A percentile compares a stretch with the other conserved stretches of the same genome.
Evolutionary conservation across 2,113 vertebrate species (phyloP).

Genomic region (Tetrax tetrax): DNA sequence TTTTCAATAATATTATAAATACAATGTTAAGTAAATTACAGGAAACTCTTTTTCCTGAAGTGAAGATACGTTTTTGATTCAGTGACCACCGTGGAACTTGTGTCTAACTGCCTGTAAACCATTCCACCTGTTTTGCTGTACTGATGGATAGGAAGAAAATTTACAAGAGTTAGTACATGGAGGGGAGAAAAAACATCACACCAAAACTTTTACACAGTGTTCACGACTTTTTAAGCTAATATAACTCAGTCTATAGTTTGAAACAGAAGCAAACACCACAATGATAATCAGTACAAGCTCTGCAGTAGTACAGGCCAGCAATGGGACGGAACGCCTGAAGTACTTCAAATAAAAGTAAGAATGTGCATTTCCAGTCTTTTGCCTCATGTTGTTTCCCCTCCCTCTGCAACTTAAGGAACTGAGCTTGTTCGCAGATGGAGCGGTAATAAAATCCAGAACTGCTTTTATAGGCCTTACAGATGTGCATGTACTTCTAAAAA

Average conservation of each 20-base stretch:
- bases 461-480: neutral
- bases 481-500: rapidly evolving
- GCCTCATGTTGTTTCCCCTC: neutral
- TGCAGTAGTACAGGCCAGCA: neutral
- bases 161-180: neutral
- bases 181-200: rapidly evolving
- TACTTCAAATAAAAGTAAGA: neutral
- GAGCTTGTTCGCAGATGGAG: neutral
- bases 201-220: neutral
- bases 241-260: neutral
- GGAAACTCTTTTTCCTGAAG: neutral
- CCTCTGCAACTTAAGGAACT: neutral
- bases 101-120: neutral
- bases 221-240: neutral
- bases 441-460: neutral
- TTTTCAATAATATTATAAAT: constrained; percentile 2
- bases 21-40: neutral
- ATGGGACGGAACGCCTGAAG: neutral
- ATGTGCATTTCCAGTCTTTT: neutral
- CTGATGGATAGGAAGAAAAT: neutral
- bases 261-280: neutral
- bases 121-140: neutral
- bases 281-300: neutral
- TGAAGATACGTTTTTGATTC: neutral
- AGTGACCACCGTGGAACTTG: neutral